These are phyloP conservation scores for Capreolus pygargus DNA, from an alignment of 2,113 vertebrate species.

Conservation along the genomic window DNA sequence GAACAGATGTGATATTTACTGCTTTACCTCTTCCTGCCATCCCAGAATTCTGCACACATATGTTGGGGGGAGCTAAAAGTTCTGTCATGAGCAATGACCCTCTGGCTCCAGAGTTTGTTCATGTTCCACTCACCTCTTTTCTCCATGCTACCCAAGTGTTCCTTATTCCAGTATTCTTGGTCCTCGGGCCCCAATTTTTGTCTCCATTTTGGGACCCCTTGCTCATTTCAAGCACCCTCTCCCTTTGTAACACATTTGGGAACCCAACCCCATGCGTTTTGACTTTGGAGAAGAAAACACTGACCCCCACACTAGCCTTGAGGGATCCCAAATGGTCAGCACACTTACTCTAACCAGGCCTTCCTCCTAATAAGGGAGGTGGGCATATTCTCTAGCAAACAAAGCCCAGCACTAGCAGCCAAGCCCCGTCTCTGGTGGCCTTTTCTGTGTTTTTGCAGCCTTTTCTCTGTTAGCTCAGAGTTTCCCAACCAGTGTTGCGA, in stretches of 20 bases:
- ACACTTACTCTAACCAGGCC: not conserved
- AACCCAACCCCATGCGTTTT: not conserved
- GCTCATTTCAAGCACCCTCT: not conserved
- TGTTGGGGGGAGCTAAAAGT: not conserved
- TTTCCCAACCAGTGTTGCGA: not conserved
- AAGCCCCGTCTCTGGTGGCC: not conserved
- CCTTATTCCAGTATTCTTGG: not conserved
- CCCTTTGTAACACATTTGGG: not conserved
- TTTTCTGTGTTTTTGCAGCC: not conserved
- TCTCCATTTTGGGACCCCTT: not conserved
- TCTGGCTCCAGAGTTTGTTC: not conserved
- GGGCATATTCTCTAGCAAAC: not conserved
- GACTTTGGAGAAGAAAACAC: not conserved
- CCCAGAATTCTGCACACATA: not conserved
- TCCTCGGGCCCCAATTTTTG: not conserved
- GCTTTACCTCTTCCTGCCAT: not conserved
- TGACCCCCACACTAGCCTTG: not conserved
- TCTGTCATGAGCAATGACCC: not conserved
- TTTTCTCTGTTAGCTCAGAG: not conserved
- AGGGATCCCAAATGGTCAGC: not conserved
- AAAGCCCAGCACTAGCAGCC: not conserved
- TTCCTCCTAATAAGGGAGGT: not conserved
- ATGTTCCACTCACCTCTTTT: not conserved
- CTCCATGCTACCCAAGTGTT: not conserved
- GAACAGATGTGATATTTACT: not conserved